These are phyloP conservation scores for Pygoscelis antarcticus DNA, from an alignment of 2,113 vertebrate species.

Conservation along the genomic window DNA sequence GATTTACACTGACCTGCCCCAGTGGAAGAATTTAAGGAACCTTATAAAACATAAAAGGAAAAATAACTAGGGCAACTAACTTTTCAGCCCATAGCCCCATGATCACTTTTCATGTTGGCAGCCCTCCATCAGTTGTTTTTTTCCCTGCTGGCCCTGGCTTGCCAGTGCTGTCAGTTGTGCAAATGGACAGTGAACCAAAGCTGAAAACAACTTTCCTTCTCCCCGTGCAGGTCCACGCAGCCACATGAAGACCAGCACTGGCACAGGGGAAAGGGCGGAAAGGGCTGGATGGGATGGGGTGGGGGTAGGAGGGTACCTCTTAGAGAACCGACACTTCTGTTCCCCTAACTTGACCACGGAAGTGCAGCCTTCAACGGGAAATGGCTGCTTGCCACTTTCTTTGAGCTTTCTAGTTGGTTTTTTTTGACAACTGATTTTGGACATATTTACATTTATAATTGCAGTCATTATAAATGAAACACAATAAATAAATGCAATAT, in stretches of 20 bases:
- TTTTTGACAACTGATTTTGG: background rate
- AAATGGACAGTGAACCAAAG: background rate
- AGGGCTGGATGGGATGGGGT: background rate
- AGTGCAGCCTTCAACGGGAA: background rate
- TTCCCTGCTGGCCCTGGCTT: background rate
- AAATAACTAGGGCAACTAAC: background rate
- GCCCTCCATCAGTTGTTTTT: background rate
- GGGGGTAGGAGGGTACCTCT: background rate
- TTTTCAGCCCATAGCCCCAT: background rate
- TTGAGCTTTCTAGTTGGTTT: background rate
- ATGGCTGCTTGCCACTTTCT: background rate
- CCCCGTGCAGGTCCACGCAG: background rate
- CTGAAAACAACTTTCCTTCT: background rate
- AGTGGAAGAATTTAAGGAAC: background rate
- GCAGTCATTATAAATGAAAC: conserved; percentile 33
- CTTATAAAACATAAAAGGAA: background rate
- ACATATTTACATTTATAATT: conserved; percentile 49
- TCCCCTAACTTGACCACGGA: background rate
- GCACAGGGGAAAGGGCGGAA: background rate
- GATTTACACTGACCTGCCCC: background rate
- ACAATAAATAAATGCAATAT: conserved; percentile 49
- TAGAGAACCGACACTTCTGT: background rate
- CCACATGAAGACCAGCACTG: background rate
- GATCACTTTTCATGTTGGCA: background rate
- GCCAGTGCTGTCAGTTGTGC: background rate